These are phyloP conservation scores for Telmatherina bonti DNA, from an alignment of 2,797 vertebrate genomes.

Conservation along the genomic window DNA sequence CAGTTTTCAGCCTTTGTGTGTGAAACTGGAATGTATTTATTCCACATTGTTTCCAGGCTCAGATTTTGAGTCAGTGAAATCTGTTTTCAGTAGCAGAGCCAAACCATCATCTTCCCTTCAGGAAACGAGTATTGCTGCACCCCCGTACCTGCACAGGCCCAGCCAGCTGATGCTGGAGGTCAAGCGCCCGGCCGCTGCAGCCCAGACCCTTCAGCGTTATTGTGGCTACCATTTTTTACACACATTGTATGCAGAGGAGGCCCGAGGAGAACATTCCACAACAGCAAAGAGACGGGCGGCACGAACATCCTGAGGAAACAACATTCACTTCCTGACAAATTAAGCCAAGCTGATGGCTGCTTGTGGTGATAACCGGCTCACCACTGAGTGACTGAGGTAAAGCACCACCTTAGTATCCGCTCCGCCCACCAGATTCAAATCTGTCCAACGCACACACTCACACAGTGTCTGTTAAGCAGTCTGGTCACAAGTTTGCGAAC, in stretches of 20 bases:
- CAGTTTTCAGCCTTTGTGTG: neutral
- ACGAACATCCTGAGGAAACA: slow-evolving; percentile 86
- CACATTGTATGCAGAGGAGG: slow-evolving; percentile 9
- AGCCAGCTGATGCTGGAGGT: slow-evolving; percentile 39
- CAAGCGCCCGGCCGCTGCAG: slow-evolving; percentile 32
- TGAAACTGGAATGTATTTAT: neutral
- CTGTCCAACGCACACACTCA: slow-evolving; percentile 7
- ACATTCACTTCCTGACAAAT: slow-evolving; percentile 84
- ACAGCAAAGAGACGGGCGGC: slow-evolving; percentile 59
- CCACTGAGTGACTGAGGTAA: slow-evolving; percentile 54
- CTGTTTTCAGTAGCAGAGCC: slow-evolving; percentile 15
- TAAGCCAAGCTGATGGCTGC: slow-evolving; percentile 72
- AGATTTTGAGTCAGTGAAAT: slow-evolving; percentile 31
- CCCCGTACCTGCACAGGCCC: slow-evolving; percentile 25
- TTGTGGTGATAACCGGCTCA: slow-evolving; percentile 70
- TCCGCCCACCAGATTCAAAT: slow-evolving; percentile 47
- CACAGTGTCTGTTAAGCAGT: neutral
- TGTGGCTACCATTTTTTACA: slow-evolving; percentile 37
- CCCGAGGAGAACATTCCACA: slow-evolving; percentile 78
- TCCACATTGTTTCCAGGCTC: neutral
- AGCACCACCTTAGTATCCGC: slow-evolving; percentile 56
- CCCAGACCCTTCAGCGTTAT: slow-evolving; percentile 15
- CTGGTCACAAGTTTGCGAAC: slow-evolving; percentile 28
- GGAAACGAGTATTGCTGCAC: slow-evolving; percentile 32
- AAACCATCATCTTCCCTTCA: slow-evolving; percentile 23